A percentile compares a stretch with the other conserved stretches of the same genome.
Conservation (phyloP, 1,140 invertebrate species). For the Lordiphosa collinella region DNA sequence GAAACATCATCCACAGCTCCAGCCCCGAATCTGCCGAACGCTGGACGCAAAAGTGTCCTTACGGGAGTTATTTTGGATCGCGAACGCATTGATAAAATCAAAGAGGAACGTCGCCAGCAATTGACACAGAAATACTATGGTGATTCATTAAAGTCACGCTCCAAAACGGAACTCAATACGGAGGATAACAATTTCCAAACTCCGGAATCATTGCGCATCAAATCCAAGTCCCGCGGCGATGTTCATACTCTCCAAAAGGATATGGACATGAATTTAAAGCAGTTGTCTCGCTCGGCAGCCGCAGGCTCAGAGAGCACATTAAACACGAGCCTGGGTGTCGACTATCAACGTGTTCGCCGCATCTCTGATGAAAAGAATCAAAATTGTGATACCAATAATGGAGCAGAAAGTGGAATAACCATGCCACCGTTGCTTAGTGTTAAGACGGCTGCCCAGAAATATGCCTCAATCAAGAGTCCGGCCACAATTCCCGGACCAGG, state of each 20-base stretch:
- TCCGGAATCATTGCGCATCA: constrained; percentile 67
- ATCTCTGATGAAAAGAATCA: constrained; percentile 80
- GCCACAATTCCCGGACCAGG: constrained; percentile 26
- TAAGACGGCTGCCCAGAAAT: constrained; percentile 57
- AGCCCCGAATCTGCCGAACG: constrained; percentile 28
- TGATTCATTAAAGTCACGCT: constrained; percentile 85
- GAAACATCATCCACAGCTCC: constrained; percentile 7
- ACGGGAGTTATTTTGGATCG: constrained; percentile 83
- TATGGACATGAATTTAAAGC: constrained; percentile 75
- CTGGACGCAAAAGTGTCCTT: constrained; percentile 58
- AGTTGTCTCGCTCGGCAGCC: constrained; percentile 45
- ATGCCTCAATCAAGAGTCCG: constrained; percentile 34
- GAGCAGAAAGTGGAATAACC: constrained; percentile 8
- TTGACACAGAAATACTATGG: constrained; percentile 92
- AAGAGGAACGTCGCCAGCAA: constrained; percentile 92
- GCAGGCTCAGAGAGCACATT: constrained; percentile 67
- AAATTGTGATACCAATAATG: constrained; percentile 73
- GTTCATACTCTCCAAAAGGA: constrained; percentile 70
- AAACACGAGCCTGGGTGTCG: constrained; percentile 14
- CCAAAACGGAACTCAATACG: constrained; percentile 69
- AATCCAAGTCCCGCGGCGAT: constrained; percentile 78
- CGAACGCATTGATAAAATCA: constrained; percentile 93
- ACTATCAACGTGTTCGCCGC: constrained; percentile 56
- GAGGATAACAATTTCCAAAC: constrained; percentile 67
- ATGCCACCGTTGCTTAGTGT: constrained; percentile 38